Evolutionary conservation across 1,140 invertebrate genomes (phyloP), one percentile per base, ranked within the genome.

Genomic region (Gyrodactylus bullatarudis): DNA sequence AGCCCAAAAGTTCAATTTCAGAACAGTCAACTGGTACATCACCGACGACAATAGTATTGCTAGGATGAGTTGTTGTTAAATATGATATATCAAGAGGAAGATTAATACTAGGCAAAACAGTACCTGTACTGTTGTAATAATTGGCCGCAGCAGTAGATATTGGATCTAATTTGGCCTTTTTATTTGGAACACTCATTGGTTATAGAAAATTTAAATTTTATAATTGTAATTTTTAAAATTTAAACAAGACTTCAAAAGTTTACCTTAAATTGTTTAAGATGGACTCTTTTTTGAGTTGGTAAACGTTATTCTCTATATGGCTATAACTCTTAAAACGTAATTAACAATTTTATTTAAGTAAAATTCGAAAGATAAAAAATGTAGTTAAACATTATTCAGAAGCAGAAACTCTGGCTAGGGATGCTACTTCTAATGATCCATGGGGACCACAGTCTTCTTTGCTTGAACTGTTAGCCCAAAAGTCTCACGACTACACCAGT

Each of bases 321-420:
- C 34, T 54, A 16, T 54, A 16, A 16, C 34, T 54, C 8, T 16
- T 54, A 54, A 16, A 54, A 16, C n/a, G 8, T 54, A 16, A 54
- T 16, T 54, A 8, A 54, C 8, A n/a, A 54, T 16, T 16, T n/a
- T 54, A 54, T 16, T 54, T n/a, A 54, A 54, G 34, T 16, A n/a
- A n/a, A n/a, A n/a, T n/a, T n/a, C 1, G 70, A 26, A 71, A 26
- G 24, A 71, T 71, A 71, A 71, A 71, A 26, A 71, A 71, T 71
- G 70, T 71, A 2, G 70, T 71, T 1, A 71, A 71, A 24, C 21
- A 71, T 71, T 71, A 71, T 26, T 71, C 70, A 16, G 26, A 24
- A 25, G 24, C 26, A 23, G 70, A 71, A 71, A 26, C 24, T 23
- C 26, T 71, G 20, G 26, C 24, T 71, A 20, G 70, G 21, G 70